Evolutionary conservation across 2,113 vertebrate genomes (phyloP).

Genomic region (Nestor notabilis): DNA sequence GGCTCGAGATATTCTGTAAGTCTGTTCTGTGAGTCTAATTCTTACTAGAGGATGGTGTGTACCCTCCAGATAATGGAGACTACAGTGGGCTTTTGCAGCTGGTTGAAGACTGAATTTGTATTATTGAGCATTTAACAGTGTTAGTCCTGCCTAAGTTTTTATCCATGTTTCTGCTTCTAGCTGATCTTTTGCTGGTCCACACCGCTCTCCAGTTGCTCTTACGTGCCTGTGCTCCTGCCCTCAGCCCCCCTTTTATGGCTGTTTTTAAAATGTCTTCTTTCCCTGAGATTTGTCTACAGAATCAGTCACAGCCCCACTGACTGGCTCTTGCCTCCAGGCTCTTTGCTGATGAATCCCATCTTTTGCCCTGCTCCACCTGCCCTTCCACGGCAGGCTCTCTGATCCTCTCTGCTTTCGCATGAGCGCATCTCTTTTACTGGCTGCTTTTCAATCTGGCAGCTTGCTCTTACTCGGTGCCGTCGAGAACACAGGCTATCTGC

Average conservation of each 20-base stretch:
- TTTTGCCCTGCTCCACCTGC: slow-evolving; percentile 37
- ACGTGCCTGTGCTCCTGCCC: background rate
- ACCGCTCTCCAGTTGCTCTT: background rate
- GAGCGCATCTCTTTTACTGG: slow-evolving; percentile 46
- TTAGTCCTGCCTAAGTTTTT: background rate
- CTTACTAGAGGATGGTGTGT: background rate
- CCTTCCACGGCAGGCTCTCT: slow-evolving; percentile 1
- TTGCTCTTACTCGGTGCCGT: background rate
- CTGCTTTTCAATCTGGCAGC: slow-evolving; percentile 26
- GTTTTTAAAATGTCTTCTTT: background rate
- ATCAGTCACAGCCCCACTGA: background rate
- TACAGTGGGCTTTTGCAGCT: background rate
- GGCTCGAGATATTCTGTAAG: background rate
- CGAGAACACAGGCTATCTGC: background rate
- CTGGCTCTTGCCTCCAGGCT: slow-evolving; percentile 23
- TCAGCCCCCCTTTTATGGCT: background rate
- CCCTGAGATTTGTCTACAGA: background rate
- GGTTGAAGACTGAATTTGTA: background rate
- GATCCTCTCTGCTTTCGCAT: slow-evolving; percentile 48
- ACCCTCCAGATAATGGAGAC: background rate
- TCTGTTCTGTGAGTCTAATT: background rate
- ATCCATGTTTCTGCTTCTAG: background rate
- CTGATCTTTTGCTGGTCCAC: background rate
- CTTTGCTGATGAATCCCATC: slow-evolving; percentile 13
- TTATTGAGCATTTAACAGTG: background rate